A percentile compares a stretch with the other conserved stretches of the same genome.
phyloP scores from a whole-genome alignment of 2,113 vertebrate species.

The Spheniscus mendiculus region DNA sequence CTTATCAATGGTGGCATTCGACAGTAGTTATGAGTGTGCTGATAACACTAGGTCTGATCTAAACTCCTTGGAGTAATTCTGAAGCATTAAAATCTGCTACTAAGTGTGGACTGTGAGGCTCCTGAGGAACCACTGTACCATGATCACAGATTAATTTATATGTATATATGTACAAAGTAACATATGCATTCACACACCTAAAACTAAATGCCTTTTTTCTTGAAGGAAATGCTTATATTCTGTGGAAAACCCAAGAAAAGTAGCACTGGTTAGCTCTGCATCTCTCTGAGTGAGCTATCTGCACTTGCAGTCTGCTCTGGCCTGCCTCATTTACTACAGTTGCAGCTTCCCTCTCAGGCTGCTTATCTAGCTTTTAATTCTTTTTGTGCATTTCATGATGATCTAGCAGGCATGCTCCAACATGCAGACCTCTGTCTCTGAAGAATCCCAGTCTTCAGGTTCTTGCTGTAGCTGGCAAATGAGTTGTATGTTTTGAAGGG shows the following conservation, averaged over 20 bases:
- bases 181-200: background rate
- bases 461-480: background rate
- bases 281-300: background rate
- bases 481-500: constrained; percentile 9
- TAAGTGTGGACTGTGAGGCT: background rate
- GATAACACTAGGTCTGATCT: background rate
- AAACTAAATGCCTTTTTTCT: background rate
- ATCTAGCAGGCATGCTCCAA: background rate
- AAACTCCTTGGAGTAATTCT: background rate
- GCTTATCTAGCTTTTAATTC: background rate
- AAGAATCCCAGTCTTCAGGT: background rate
- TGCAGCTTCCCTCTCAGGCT: background rate
- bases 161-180: background rate
- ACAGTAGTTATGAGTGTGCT: background rate
- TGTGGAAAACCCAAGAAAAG: background rate
- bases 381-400: background rate
- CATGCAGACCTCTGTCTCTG: background rate
- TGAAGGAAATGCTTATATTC: background rate
- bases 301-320: background rate
- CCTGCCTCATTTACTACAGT: background rate
- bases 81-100: background rate
- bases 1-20: background rate
- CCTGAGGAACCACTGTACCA: background rate
- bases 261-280: background rate
- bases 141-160: background rate